Evolutionary conservation across 2,888 invertebrate species (phyloP), one percentile per base, ranked within the genome.

Genomic region (Ypsolopha scabrella): DNA sequence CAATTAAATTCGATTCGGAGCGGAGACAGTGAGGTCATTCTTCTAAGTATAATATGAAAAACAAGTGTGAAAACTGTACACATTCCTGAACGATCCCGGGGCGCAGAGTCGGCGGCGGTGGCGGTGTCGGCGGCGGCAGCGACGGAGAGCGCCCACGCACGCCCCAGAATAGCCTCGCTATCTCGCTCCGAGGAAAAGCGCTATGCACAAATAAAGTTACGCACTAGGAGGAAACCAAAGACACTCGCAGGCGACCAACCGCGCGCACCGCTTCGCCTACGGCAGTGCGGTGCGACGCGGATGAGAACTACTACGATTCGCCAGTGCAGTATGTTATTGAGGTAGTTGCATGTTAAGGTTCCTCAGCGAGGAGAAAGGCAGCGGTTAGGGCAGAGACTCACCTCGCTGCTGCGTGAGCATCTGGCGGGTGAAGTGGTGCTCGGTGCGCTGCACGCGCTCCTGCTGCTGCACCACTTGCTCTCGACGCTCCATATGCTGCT

Each of bases 381-480:
- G 4, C 38, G 36, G 36, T 11, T 35, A 46, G 35, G 34, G 14
- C n/a, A 45, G 9, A 48, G 38, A 87, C 90, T 87, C 78, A 90
- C 93, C 92, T 92, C 91, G 90, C 86, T 93, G 92, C 79, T 91
- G 91, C 65, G 88, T 83, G 85, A 92, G 92, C 87, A 92, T 72
- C 92, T 88, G 64, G 37, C 37, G 47, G 37, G 92, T 92, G 83
- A 92, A 90, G 77, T 92, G 93, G 79, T 92, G 92, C 87, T 94
- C 93, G 64, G 92, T 92, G 74, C 91, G 87, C 72, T 90, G 78
- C 36, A 10, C 10, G 34, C 38, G 48, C 48, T 52, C 53, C 52
- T 44, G 48, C 48, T 52, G 54, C 53, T 52, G 14, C 14, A 10
- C 50, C 50, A 38, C 45, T 46, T 52, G 54, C 53, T 52, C 52